Evolutionary conservation across 1,140 invertebrate genomes (phyloP).

Genomic region (Ptiloglossa arizonensis): DNA sequence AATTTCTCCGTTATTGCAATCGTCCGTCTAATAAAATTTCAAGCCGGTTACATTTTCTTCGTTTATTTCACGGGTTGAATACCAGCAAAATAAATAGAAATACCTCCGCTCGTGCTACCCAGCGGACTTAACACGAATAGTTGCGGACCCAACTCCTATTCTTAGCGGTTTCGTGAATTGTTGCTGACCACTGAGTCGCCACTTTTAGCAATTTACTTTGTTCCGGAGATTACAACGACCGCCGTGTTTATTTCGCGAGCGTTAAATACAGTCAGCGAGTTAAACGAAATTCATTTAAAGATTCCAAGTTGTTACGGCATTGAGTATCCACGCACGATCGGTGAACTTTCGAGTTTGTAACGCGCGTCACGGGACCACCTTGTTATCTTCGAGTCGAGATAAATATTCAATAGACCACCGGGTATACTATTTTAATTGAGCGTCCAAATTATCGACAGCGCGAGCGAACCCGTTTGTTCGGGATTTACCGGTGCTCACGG

Average conservation of each 20-base stretch:
- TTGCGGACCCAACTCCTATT: neutral
- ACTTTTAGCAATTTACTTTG: constrained; percentile 1
- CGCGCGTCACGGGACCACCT: neutral
- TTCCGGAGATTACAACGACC: neutral
- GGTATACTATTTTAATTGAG: neutral
- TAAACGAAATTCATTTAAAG: neutral
- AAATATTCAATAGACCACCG: constrained; percentile 5
- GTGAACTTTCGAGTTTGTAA: neutral
- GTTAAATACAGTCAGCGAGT: neutral
- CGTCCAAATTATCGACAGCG: neutral
- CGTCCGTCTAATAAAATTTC: no score
- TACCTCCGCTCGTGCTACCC: neutral
- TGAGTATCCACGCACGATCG: neutral
- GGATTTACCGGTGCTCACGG: neutral
- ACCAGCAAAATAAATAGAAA: neutral
- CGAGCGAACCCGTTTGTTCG: neutral
- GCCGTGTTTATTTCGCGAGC: neutral
- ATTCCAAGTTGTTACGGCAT: neutral
- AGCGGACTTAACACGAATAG: neutral
- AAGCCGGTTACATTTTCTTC: no score
- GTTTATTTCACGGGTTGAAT: neutral
- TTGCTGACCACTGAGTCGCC: neutral
- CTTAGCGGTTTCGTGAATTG: neutral
- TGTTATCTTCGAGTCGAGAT: neutral
- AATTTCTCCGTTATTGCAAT: no score